Percentiles rank a stretch among this genome's conserved stretches.
Conservation (phyloP, 1,140 invertebrate genomes). For the Trypoxylus dichotomus region DNA sequence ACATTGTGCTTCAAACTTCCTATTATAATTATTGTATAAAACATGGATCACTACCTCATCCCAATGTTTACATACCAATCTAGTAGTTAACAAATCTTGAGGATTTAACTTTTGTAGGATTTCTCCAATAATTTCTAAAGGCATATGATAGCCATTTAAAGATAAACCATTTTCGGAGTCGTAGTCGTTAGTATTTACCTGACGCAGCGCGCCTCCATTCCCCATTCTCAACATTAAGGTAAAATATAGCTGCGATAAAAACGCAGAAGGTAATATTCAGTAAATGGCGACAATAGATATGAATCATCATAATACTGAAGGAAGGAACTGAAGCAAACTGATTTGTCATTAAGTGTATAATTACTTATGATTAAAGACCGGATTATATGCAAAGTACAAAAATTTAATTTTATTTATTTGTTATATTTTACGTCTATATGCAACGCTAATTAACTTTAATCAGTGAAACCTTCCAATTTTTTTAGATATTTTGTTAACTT, state of each 20-base stretch:
- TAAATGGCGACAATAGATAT: too few relatives aligned
- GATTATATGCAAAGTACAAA: too few relatives aligned
- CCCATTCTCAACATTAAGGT: background rate
- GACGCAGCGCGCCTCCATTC: background rate
- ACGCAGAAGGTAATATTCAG: too few relatives aligned
- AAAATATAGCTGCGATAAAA: background rate
- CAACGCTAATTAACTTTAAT: too few relatives aligned
- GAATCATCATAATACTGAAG: too few relatives aligned
- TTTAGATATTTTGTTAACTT: too few relatives aligned
- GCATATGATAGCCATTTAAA: constrained; percentile 43
- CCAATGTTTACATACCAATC: constrained; percentile 50
- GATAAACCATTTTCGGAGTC: constrained; percentile 44
- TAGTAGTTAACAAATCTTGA: constrained; percentile 39
- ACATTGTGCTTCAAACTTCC: constrained; percentile 36
- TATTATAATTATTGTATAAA: constrained; percentile 39
- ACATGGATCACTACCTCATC: constrained; percentile 42
- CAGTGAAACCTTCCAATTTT: too few relatives aligned
- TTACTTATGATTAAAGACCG: too few relatives aligned
- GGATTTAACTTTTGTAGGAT: constrained; percentile 44
- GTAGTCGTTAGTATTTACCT: constrained; percentile 10
- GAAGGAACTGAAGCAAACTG: too few relatives aligned
- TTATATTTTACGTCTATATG: too few relatives aligned
- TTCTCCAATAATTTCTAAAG: constrained; percentile 47
- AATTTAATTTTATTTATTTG: too few relatives aligned
- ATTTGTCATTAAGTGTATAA: too few relatives aligned